Evolutionary conservation across 2,888 invertebrate genomes (phyloP).

Genomic region (Panzeria rudis): DNA sequence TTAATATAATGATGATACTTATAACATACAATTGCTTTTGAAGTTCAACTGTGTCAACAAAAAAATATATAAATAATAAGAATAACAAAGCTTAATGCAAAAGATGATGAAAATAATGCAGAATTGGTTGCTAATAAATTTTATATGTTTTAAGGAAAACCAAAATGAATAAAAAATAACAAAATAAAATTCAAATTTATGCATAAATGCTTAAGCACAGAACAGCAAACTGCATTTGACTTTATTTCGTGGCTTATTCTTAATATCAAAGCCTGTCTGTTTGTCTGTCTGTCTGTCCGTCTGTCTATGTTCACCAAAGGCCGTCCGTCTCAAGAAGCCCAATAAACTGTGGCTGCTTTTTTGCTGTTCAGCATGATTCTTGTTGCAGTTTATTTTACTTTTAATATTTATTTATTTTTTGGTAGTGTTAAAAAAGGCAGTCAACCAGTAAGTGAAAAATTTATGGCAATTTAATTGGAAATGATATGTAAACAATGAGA

Average conservation of each 20-base stretch:
- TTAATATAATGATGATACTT: slow-evolving; percentile 65
- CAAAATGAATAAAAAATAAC: neutral
- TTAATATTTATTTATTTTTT: slow-evolving; percentile 39
- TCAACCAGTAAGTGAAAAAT: slow-evolving; percentile 72
- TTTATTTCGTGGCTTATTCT: slow-evolving; percentile 57
- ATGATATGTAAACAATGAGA: slow-evolving; percentile 74
- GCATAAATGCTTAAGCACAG: slow-evolving; percentile 63
- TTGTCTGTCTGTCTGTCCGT: slow-evolving; percentile 3
- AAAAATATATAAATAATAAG: neutral
- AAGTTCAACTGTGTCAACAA: slow-evolving; percentile 51
- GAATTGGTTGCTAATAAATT: slow-evolving; percentile 67
- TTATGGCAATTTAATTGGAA: slow-evolving; percentile 76
- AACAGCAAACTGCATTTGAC: slow-evolving; percentile 54
- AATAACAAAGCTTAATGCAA: slow-evolving; percentile 51
- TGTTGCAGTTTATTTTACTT: slow-evolving; percentile 35
- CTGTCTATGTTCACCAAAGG: slow-evolving; percentile 26
- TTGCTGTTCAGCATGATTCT: slow-evolving; percentile 51
- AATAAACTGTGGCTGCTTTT: slow-evolving; percentile 19
- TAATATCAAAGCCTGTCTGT: slow-evolving; percentile 34
- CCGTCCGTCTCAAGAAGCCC: slow-evolving; percentile 31
- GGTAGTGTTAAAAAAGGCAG: slow-evolving; percentile 64
- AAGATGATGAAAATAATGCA: slow-evolving; percentile 62
- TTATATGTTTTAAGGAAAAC: slow-evolving; percentile 31
- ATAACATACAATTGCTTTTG: slow-evolving; percentile 53
- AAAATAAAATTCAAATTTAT: slow-evolving; percentile 68